Percentiles rank a stretch among this genome's conserved stretches.
Evolutionary conservation across 2,888 invertebrate genomes (phyloP).

Genomic region (Caprella mutica): DNA sequence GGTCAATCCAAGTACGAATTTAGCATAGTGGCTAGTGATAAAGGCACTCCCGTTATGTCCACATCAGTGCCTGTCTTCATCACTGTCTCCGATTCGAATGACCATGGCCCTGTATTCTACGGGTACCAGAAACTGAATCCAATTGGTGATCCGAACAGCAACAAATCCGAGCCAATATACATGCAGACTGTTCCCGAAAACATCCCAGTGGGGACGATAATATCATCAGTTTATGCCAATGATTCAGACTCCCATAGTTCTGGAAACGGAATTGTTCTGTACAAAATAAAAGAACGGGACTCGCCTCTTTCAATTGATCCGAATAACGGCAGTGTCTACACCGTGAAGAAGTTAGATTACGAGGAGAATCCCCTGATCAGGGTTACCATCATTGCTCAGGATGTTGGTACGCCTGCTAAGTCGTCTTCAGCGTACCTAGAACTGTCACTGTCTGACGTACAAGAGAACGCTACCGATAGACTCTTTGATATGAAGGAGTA

Average conservation of each 20-base stretch:
- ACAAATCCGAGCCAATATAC: conserved; percentile 53
- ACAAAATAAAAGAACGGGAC: conserved; percentile 51
- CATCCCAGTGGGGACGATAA: conserved; percentile 55
- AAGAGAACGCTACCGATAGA: conserved; percentile 20
- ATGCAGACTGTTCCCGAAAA: conserved; percentile 63
- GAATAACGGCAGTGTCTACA: conserved; percentile 68
- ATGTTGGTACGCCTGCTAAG: conserved; percentile 59
- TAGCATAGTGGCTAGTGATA: conserved; percentile 61
- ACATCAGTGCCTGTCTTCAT: conserved; percentile 53
- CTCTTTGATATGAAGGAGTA: conserved; percentile 27
- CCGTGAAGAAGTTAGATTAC: conserved; percentile 59
- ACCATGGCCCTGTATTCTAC: conserved; percentile 67
- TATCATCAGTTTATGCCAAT: conserved; percentile 65
- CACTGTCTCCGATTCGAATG: conserved; percentile 69
- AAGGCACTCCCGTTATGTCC: conserved; percentile 57
- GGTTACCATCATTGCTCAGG: conserved; percentile 68
- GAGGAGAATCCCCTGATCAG: conserved; percentile 57
- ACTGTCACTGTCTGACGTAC: conserved; percentile 21
- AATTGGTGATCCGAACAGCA: conserved; percentile 8
- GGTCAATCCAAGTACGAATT: conserved; percentile 55
- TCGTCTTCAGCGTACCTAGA: conserved; percentile 16
- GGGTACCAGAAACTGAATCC: conserved; percentile 50
- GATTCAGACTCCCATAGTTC: conserved; percentile 74
- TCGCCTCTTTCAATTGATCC: conserved; percentile 65
- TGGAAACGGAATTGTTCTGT: conserved; percentile 73